Evolutionary conservation across 2,888 invertebrate species (phyloP).

Genomic region (Choreutis nemorana): DNA sequence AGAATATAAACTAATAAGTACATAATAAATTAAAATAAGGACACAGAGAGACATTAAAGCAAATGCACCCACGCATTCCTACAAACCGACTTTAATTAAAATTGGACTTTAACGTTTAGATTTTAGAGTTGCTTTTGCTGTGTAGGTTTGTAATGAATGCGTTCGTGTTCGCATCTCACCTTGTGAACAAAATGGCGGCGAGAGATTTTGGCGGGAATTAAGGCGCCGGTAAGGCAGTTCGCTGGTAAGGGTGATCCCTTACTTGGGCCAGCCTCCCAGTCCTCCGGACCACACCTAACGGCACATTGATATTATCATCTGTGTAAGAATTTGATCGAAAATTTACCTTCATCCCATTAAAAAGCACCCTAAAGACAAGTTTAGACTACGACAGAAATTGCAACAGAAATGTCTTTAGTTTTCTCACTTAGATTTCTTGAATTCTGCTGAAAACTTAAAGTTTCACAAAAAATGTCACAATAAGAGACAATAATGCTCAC

Average conservation of each 20-base stretch:
- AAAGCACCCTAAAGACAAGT: no score
- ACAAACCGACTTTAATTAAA: slow-evolving; percentile 16
- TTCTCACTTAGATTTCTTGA: no score
- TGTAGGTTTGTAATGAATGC: slow-evolving; percentile 37
- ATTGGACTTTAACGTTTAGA: slow-evolving; percentile 1
- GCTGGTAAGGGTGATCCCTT: slow-evolving; percentile 98
- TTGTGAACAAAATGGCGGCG: slow-evolving; percentile 64
- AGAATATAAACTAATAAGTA: slow-evolving; percentile 60
- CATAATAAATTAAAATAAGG: slow-evolving; percentile 47
- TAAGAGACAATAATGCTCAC: no score
- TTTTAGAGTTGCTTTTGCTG: slow-evolving; percentile 23
- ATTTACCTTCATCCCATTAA: slow-evolving; percentile 22
- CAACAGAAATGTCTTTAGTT: no score
- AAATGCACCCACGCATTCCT: slow-evolving; percentile 45
- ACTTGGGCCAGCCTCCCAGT: slow-evolving; percentile 87
- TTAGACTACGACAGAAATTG: no score
- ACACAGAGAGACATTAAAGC: slow-evolving; percentile 61
- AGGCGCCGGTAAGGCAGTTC: slow-evolving; percentile 82
- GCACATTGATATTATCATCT: slow-evolving; percentile 57
- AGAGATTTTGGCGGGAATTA: slow-evolving; percentile 58
- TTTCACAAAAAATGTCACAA: no score
- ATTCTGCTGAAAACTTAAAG: no score
- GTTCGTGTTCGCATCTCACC: slow-evolving; percentile 59
- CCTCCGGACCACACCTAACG: slow-evolving; percentile 85
- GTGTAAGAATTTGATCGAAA: slow-evolving; percentile 16